phyloP scores from a whole-genome alignment of 2,888 invertebrate genomes.

The Chironomus tentans region DNA sequence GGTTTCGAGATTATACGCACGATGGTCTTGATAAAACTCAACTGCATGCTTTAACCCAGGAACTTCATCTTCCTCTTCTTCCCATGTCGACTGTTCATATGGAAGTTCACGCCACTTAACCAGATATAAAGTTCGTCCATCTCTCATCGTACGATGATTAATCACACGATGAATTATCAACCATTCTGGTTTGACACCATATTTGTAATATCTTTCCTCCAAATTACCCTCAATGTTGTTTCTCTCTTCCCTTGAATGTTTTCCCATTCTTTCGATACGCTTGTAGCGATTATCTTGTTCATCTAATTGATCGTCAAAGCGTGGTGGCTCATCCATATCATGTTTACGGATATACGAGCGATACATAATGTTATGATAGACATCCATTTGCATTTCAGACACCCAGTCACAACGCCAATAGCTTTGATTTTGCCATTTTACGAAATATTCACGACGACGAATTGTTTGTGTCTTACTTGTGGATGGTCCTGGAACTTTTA shows the following conservation, averaged over 20 bases:
- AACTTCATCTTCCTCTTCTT: slow-evolving; percentile 83
- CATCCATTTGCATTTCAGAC: slow-evolving; percentile 86
- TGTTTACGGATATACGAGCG: slow-evolving; percentile 89
- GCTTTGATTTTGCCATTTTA: slow-evolving; percentile 94
- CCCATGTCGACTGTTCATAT: slow-evolving; percentile 98
- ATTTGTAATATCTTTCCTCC: slow-evolving; percentile 59
- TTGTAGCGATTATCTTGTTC: slow-evolving; percentile 66
- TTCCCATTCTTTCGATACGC: slow-evolving; percentile 50
- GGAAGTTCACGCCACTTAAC: slow-evolving; percentile 97
- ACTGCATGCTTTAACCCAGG: slow-evolving; percentile 77
- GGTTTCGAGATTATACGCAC: slow-evolving; percentile 59
- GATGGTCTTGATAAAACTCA: slow-evolving; percentile 84
- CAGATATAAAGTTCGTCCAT: slow-evolving; percentile 77
- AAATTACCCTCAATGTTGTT: slow-evolving; percentile 47
- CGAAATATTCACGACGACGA: slow-evolving; percentile 87
- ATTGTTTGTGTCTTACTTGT: slow-evolving; percentile 46
- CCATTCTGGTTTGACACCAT: slow-evolving; percentile 98
- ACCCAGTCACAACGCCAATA: slow-evolving; percentile 99
- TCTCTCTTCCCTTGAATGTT: slow-evolving; percentile 40
- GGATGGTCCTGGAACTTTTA: slow-evolving; percentile 50
- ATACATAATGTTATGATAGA: slow-evolving; percentile 89
- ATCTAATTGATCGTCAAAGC: slow-evolving; percentile 80
- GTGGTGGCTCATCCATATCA: slow-evolving; percentile 97
- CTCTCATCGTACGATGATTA: slow-evolving; percentile 79
- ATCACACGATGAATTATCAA: slow-evolving; percentile 90